Conservation (phyloP, 2,888 invertebrate species). For the Amphimallon solstitiale region DNA sequence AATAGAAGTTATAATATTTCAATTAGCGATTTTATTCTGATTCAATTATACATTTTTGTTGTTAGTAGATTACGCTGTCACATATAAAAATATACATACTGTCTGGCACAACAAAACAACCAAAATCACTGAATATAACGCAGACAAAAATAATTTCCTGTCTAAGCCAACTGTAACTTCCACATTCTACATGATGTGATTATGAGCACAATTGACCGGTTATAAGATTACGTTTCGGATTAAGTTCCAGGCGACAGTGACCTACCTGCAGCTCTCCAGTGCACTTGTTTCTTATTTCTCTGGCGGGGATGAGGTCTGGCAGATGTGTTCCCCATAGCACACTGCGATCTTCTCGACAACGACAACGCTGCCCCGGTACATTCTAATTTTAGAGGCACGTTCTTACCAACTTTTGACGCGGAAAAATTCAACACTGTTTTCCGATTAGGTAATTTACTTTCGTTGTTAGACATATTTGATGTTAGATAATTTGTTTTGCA, state of each 20-base stretch:
- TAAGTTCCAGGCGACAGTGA: constrained; percentile 27
- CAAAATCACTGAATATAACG: constrained; percentile 11
- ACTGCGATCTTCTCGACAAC: constrained; percentile 52
- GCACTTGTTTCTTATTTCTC: constrained; percentile 79
- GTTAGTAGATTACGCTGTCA: not conserved
- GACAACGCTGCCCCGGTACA: constrained; percentile 52
- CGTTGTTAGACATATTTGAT: not conserved
- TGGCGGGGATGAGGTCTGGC: constrained; percentile 69
- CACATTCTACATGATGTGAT: constrained; percentile 4
- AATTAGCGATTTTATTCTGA: not conserved
- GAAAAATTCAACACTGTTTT: constrained; percentile 7
- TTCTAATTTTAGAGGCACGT: constrained; percentile 55
- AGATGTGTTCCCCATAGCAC: constrained; percentile 73
- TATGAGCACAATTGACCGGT: constrained; percentile 25
- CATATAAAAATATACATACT: constrained; percentile 47
- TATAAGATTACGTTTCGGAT: constrained; percentile 18
- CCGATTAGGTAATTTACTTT: no score
- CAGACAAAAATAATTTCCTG: constrained; percentile 20
- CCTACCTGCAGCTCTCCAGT: constrained; percentile 88
- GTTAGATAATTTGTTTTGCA: constrained; percentile 13
- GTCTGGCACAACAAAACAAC: constrained; percentile 22
- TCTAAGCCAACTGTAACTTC: constrained; percentile 7
- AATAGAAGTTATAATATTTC: not conserved
- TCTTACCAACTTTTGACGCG: constrained; percentile 49
- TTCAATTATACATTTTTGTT: no score